Base-by-base conservation (phyloP, 1,140 invertebrate genomes). In the Neodiprion fabricii region DNA sequence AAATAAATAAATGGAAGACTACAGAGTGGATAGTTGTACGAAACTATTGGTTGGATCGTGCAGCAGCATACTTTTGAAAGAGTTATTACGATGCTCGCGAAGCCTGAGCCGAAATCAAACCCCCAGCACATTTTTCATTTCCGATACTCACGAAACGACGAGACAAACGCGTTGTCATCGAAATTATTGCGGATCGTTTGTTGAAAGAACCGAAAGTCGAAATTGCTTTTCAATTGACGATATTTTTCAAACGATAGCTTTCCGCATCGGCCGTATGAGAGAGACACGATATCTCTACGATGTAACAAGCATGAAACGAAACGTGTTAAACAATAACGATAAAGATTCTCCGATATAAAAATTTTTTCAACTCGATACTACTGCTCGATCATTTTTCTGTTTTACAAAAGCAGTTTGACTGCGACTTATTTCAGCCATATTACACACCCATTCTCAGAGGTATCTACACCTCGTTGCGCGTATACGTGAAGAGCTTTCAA, bases 191-290 rank as follows among this genome's bases (percentile, higher is more conserved):
- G 11, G 4, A 61, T 40, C 28, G 23, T 14, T 69, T 23, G 67
- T 69, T 21, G 21, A 61, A 9, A 61, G 53, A 61, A 61, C 53
- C n/a, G 47, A n/a, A 66, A 67, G 66, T 53, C 50, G 75, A 78
- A 75, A 79, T 77, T 78, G 70, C 67, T 12, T 11, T 11, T 9
- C 73, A 72, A 79, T 78, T 61, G 77, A 74, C 71, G 66, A 78
- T 76, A 78, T 76, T 78, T 79, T 70, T 40, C 75, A 8, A 8
- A 14, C 72, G 17, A 74, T 79, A 72, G 69, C 75, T 79, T 78
- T 75, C 9, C 53, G 10, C n/a, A 61, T 9, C 53, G 53, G 28
- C 28, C 5, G 28, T 5, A 40, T 40, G 5, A 40, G 5, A 5
- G 28, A 5, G 28, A 40, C 5, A 40, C 28, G 5, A 40, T 40